Evolutionary conservation across 1,140 invertebrate genomes (phyloP).

Genomic region (Drosophila trapezifrons): DNA sequence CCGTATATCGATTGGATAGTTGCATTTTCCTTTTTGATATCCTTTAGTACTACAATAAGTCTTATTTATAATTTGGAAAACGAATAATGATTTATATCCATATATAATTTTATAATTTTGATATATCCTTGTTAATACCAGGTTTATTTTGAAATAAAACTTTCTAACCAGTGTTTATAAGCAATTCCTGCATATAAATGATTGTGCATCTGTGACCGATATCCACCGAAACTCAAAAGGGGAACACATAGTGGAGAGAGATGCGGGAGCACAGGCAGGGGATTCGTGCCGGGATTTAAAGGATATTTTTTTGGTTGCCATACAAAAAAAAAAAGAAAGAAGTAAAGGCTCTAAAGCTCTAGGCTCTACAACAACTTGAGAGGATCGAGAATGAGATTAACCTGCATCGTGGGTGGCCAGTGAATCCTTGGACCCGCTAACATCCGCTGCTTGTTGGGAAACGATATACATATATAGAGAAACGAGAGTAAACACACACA

Average conservation of each 20-base stretch:
- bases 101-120: background rate
- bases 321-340: background rate
- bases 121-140: constrained; percentile 3
- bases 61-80: constrained; percentile 18
- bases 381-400: constrained; percentile 71
- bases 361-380: constrained; percentile 2
- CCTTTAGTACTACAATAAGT: background rate
- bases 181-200: constrained; percentile 15
- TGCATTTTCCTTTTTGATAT: background rate
- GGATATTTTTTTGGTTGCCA: constrained; percentile 3
- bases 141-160: constrained; percentile 18
- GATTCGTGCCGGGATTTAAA: constrained; percentile 22
- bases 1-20: no score
- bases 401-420: constrained; percentile 91
- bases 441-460: constrained; percentile 87
- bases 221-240: constrained; percentile 7
- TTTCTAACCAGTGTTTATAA: background rate
- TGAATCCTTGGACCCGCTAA: constrained; percentile 91
- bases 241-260: background rate
- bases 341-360: constrained; percentile 8
- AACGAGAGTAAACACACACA: constrained; percentile 58
- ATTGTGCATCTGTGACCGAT: constrained; percentile 18
- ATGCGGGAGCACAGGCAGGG: constrained; percentile 5
- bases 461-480: constrained; percentile 43
- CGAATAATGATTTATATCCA: background rate